Evolutionary conservation across 2,888 invertebrate species (phyloP).

Genomic region (Argyra leucocephala): DNA sequence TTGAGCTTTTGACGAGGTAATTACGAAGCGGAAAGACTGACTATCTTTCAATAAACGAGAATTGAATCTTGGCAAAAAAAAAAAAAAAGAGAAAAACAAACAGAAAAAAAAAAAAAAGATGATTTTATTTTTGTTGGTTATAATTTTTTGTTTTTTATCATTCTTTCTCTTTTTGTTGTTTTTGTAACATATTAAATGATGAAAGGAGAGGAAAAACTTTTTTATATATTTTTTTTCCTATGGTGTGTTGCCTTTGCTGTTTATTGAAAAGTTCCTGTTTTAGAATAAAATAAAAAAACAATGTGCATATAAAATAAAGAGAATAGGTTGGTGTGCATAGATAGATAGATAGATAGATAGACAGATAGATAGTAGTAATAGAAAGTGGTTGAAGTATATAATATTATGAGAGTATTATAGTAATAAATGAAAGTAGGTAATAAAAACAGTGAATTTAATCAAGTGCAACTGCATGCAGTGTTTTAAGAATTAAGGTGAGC

Average conservation of each 20-base stretch:
- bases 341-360: too few species aligned
- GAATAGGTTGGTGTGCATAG: neutral
- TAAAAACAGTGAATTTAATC: neutral
- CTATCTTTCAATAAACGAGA: slow-evolving; percentile 6
- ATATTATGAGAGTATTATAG: too few species aligned
- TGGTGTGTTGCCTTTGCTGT: neutral
- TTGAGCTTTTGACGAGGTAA: slow-evolving; percentile 6
- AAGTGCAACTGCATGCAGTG: neutral
- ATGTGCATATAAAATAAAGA: neutral
- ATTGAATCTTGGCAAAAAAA: neutral
- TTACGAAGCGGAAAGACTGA: slow-evolving; percentile 6
- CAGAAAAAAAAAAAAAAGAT: neutral
- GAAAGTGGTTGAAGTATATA: too few species aligned
- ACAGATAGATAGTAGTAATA: too few species aligned
- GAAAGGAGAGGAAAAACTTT: neutral
- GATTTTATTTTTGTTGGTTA: neutral
- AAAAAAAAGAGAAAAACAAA: too few species aligned
- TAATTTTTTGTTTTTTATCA: neutral
- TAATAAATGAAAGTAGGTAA: neutral
- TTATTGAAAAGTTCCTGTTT: neutral
- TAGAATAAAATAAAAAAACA: too few species aligned
- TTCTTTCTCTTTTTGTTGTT: neutral
- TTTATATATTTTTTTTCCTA: too few species aligned
- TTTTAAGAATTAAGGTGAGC: too few species aligned
- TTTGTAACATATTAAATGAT: neutral